phyloP scores from a whole-genome alignment of 2,888 invertebrate genomes.

The Cheilosia urbana region DNA sequence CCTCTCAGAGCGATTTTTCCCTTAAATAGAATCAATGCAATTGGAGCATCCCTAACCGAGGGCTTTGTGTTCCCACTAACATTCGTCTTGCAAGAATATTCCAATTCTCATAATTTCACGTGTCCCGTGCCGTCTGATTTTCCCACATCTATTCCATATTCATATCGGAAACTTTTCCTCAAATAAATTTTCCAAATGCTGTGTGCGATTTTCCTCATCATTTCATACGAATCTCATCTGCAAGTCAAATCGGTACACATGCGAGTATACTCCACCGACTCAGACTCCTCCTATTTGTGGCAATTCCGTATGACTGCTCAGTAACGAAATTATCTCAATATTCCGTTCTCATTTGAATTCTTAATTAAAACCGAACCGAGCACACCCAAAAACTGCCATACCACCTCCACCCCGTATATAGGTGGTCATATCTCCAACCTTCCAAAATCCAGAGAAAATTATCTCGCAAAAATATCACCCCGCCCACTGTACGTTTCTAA shows the following conservation, averaged over 20 bases:
- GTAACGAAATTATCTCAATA: constrained; percentile 36
- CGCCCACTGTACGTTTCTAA: neutral
- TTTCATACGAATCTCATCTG: constrained; percentile 19
- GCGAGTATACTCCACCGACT: neutral
- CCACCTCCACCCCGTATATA: neutral
- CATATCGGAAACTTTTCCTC: constrained; percentile 1
- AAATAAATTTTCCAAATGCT: constrained; percentile 20
- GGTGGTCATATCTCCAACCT: neutral
- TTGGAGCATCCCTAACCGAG: no score
- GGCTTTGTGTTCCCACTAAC: no score
- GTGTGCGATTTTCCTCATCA: constrained; percentile 29
- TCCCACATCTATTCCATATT: constrained; percentile 4
- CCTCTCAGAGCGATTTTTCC: no score
- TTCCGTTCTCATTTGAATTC: constrained; percentile 42
- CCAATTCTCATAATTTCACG: neutral
- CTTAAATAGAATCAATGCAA: no score
- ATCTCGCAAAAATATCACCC: constrained; percentile 11
- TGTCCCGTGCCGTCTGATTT: neutral
- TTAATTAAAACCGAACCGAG: constrained; percentile 40
- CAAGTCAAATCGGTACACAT: constrained; percentile 8
- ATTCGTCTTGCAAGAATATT: neutral
- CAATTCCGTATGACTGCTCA: constrained; percentile 37
- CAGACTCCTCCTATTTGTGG: neutral
- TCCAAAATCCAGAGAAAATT: constrained; percentile 2
- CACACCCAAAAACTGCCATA: neutral